Base-by-base conservation (phyloP, 2,888 invertebrate genomes). In the Synergus gifuensis region DNA sequence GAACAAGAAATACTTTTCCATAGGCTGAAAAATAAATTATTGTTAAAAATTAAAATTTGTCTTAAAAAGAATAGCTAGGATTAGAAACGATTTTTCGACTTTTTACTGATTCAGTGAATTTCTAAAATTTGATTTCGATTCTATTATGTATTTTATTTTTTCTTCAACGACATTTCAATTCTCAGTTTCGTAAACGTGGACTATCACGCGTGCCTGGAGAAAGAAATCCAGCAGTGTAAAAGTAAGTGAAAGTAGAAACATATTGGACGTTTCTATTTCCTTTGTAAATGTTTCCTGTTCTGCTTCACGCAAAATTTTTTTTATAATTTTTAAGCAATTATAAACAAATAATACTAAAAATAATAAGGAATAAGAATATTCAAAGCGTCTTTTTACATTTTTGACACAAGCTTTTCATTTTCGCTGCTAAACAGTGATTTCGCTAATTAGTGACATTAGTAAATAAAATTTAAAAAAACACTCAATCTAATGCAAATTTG, bases 1-100 rank as follows among this genome's bases (percentile, higher is more conserved):
- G 95, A 85, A 99, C 99, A 92, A 99, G 95, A 94, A 98, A 99
- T 90, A 99, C 97, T 95, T 98, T 96, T 93, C 98, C 98, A 93
- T 98, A 98, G 77, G 98, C 98, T 98, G 94, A 54, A 94, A 94
- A 84, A 85, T 46, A 78, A 62, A 69, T 16, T 36, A 16, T 5
- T 36, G 16, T 5, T 28, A 8, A 63, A 18, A 44, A 16, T n/a
- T 16, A 66, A 44, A 66, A 66, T 42, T 11, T 2, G 1, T 18
- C 1, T 46, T 7, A 49, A 54, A 73, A 7, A 46, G 0, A 22
- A 28, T 36, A 14, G 1, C 8, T 49, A 7, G 9, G 1, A 28
- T 12, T n/a, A 36, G 46, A 73, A 73, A 66, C 11, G 42, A 42
- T 66, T 66, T 42, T 42, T 66, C n/a, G 18, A 36, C 28, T 5